Evolutionary conservation across 2,797 vertebrate species (phyloP).

Genomic region (Mormyrops attenuatus): DNA sequence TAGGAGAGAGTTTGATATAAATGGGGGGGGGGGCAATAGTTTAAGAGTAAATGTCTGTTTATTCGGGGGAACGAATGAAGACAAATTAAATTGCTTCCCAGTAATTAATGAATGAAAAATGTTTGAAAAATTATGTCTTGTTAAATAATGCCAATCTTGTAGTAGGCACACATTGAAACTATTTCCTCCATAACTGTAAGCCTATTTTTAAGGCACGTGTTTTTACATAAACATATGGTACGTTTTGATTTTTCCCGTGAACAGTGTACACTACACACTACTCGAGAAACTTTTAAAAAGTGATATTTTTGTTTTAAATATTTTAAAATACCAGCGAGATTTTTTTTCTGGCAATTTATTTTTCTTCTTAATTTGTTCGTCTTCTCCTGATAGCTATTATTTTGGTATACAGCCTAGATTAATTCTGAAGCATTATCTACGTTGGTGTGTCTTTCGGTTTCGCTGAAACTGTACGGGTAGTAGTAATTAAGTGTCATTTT

Average conservation of each 20-base stretch:
- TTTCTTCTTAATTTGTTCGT: neutral
- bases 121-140: neutral
- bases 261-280: neutral
- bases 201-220: neutral
- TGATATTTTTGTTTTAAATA: no score
- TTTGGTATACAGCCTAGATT: neutral
- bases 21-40: neutral
- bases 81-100: neutral
- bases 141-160: neutral
- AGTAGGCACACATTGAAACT: neutral
- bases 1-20: neutral
- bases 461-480: neutral
- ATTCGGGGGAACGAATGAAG: neutral
- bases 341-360: neutral
- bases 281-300: neutral
- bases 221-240: neutral
- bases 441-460: neutral
- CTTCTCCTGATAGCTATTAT: neutral
- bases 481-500: neutral
- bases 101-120: neutral
- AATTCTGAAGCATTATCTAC: neutral
- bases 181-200: neutral
- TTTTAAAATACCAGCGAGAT: no score
- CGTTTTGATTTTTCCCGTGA: neutral
- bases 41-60: neutral